These are phyloP conservation scores for Drosophila saltans DNA, from an alignment of 1,140 invertebrate species.

Conservation along the genomic window DNA sequence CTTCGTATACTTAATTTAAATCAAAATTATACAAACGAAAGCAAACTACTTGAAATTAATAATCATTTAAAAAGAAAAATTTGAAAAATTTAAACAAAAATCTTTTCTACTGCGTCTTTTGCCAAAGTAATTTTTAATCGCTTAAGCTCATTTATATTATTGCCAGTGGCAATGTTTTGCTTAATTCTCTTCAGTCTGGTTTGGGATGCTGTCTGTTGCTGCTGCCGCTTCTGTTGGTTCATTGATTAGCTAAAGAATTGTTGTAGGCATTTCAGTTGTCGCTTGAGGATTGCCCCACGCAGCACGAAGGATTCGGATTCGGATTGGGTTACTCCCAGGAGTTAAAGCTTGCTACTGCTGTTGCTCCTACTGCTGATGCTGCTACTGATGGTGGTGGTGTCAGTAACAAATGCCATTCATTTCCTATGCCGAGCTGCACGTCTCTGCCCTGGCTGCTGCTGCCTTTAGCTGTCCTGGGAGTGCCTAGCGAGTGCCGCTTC, in stretches of 20 bases:
- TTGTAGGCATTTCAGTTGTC: slow-evolving; percentile 12
- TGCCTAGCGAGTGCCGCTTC: slow-evolving; percentile 16
- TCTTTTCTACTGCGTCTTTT: neutral
- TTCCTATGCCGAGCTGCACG: slow-evolving; percentile 66
- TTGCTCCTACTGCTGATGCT: no score
- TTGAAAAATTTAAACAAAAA: neutral
- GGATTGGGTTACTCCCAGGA: slow-evolving; percentile 25
- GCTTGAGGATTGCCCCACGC: slow-evolving; percentile 7
- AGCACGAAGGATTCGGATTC: slow-evolving; percentile 4
- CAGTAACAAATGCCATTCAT: slow-evolving; percentile 76
- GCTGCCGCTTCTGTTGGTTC: neutral
- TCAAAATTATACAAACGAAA: neutral
- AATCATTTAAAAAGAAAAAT: neutral
- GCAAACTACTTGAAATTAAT: slow-evolving; percentile 4
- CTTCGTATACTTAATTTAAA: slow-evolving; percentile 1
- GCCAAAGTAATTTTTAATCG: slow-evolving; percentile 5
- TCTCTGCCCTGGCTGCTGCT: slow-evolving; percentile 11
- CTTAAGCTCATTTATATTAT: slow-evolving; percentile 10
- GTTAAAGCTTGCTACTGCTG: neutral
- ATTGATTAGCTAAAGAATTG: slow-evolving; percentile 9
- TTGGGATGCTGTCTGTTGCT: neutral
- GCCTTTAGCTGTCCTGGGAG: slow-evolving; percentile 47
- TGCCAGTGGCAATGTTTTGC: slow-evolving; percentile 3
- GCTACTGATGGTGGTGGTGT: slow-evolving; percentile 19
- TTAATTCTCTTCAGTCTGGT: slow-evolving; percentile 5